Evolutionary conservation across 2,797 vertebrate species (phyloP).

Genomic region (Lacerta agilis): DNA sequence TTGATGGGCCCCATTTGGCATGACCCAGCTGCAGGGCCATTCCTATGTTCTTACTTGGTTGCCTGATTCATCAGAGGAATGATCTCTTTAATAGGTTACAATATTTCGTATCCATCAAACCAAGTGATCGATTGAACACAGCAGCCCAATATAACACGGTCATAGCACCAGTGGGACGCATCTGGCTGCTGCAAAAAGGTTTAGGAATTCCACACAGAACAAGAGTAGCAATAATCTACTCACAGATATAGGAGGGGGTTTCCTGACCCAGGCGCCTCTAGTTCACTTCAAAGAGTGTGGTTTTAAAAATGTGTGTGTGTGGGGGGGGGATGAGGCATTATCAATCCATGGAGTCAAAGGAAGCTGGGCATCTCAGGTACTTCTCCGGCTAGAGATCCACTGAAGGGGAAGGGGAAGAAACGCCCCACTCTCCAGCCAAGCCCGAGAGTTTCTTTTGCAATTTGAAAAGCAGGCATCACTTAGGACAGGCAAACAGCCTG

Average conservation of each 20-base stretch:
- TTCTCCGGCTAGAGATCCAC: background rate
- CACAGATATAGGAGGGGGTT: too few species aligned
- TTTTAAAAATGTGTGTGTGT: too few species aligned
- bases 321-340: background rate
- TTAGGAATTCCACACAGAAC: background rate
- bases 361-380: background rate
- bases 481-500: background rate
- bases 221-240: background rate
- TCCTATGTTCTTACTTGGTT: too few species aligned
- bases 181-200: background rate
- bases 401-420: too few species aligned
- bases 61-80: background rate
- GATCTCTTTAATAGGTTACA: background rate
- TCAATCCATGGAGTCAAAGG: background rate
- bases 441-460: background rate
- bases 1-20: too few species aligned
- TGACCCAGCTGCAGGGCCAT: too few species aligned
- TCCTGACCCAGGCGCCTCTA: background rate
- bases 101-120: background rate
- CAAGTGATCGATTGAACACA: background rate
- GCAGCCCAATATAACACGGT: background rate
- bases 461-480: background rate
- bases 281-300: background rate
- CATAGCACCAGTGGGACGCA: background rate
- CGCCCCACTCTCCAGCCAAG: background rate